Conservation (phyloP, 1,140 invertebrate species). For the Pogonus chalceus region DNA sequence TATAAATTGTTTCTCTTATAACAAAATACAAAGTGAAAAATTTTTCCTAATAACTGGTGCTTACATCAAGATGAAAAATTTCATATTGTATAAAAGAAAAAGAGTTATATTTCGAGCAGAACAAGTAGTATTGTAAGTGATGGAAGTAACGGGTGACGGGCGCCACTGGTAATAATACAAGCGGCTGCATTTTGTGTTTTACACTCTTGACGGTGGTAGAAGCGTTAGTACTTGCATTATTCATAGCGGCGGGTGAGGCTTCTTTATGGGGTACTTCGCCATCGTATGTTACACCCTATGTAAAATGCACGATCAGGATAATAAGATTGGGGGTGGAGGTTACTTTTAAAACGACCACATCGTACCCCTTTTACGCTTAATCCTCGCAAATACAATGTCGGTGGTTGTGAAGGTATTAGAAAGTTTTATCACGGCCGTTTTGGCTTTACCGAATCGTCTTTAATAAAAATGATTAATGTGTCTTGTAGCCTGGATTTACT, state of each 20-base stretch:
- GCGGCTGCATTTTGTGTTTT: background rate
- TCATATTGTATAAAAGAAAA: no score
- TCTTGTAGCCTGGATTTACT: background rate
- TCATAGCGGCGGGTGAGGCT: background rate
- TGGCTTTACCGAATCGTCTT: background rate
- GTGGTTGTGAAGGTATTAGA: background rate
- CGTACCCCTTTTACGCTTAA: background rate
- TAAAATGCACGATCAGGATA: slow-evolving; percentile 4
- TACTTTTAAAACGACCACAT: background rate
- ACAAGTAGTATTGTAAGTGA: background rate
- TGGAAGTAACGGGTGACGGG: background rate
- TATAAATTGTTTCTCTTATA: no score
- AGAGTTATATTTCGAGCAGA: no score
- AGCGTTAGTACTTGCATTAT: background rate
- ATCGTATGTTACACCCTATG: slow-evolving; percentile 6
- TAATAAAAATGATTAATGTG: slow-evolving; percentile 4
- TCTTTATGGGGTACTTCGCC: slow-evolving; percentile 1
- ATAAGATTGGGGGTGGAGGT: background rate
- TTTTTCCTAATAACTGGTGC: no score
- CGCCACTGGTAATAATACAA: background rate
- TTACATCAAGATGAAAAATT: no score
- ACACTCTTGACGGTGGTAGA: background rate
- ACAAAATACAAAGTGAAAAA: no score
- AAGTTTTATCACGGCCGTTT: background rate
- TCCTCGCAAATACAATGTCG: no score